Conservation (phyloP, 23 tunicate species). For the Halocynthia aurantium region DNA sequence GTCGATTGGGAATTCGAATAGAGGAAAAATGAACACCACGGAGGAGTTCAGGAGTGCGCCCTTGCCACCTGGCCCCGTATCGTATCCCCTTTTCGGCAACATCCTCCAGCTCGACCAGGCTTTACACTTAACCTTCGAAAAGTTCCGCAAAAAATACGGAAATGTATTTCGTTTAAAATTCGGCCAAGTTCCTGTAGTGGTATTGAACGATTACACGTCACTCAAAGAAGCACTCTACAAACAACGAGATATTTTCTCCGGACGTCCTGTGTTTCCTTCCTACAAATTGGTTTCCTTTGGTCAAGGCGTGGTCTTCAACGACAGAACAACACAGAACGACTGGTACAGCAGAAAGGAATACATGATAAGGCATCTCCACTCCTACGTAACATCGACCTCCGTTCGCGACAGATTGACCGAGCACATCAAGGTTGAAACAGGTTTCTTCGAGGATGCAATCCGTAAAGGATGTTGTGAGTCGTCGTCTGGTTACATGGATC, state of each 20-base stretch:
- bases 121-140: slow-evolving; percentile 8
- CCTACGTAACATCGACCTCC: slow-evolving; percentile 3
- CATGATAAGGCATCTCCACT: slow-evolving; percentile 15
- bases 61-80: slow-evolving; percentile 36
- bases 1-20: no score
- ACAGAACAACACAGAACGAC: slow-evolving; percentile 15
- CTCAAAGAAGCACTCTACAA: slow-evolving; percentile 15
- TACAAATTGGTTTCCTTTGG: slow-evolving; percentile 19
- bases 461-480: neutral
- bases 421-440: no score
- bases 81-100: slow-evolving; percentile 51
- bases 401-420: no score
- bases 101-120: slow-evolving; percentile 14
- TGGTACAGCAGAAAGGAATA: slow-evolving; percentile 11
- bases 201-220: slow-evolving; percentile 16
- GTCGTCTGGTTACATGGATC: neutral
- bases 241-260: slow-evolving; percentile 23
- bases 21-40: no score
- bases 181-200: slow-evolving; percentile 13
- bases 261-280: slow-evolving; percentile 18
- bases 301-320: slow-evolving; percentile 24
- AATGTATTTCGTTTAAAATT: slow-evolving; percentile 29
- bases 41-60: neutral
- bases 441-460: no score
- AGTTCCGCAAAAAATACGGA: slow-evolving; percentile 35